Conservation (phyloP, 37 sponge, comb jelly and placozoan genomes). For the Lycopodina hypogea region DNA sequence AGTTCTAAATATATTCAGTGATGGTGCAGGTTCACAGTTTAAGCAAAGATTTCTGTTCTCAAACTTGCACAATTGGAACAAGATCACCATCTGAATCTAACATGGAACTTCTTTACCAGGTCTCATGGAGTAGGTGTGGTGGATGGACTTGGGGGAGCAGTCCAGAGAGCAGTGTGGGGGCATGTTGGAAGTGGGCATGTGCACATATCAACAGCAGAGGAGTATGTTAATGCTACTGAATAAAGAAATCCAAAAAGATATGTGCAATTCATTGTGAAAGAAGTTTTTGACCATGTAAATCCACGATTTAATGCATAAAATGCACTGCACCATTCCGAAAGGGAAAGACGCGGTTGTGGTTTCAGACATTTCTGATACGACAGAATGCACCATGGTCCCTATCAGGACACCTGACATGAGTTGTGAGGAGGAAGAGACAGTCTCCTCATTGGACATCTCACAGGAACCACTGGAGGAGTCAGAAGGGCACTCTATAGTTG, state of each 20-base stretch:
- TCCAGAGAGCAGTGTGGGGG: conserved; percentile 40
- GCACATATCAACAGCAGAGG: conserved; percentile 7
- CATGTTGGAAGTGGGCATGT: conserved; percentile 18
- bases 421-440: conserved; percentile 9
- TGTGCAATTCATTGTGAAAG: conserved; percentile 5
- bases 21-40: conserved; percentile 42
- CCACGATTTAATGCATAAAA: conserved; percentile 21
- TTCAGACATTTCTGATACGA: conserved; percentile 13
- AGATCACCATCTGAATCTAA: conserved; percentile 13
- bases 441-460: too few relatives aligned
- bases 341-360: conserved; percentile 24
- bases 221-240: conserved; percentile 28
- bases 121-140: conserved; percentile 42
- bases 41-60: conserved; percentile 43
- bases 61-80: conserved; percentile 35
- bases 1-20: conserved; percentile 31
- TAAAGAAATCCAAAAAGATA: conserved; percentile 14
- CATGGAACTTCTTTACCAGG: conserved; percentile 42
- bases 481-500: background rate
- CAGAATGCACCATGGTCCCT: background rate
- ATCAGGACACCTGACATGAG: background rate
- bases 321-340: conserved; percentile 14
- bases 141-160: conserved; percentile 43
- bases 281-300: background rate
- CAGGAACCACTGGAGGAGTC: too few relatives aligned